These are phyloP conservation scores for Tamandua tetradactyla DNA, from an alignment of 2,797 vertebrate species.

Conservation along the genomic window DNA sequence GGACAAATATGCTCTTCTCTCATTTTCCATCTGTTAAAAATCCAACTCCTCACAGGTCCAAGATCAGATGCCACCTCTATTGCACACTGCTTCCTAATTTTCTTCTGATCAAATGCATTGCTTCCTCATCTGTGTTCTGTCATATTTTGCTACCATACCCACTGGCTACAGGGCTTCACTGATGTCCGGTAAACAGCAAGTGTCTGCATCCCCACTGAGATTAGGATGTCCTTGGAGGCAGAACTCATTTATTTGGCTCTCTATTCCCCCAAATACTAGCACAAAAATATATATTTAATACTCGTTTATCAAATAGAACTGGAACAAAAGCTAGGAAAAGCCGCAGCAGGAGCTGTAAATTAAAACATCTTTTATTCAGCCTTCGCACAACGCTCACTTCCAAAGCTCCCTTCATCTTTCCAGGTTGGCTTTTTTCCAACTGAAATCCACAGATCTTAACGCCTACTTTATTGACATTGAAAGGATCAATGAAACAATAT, in stretches of 20 bases:
- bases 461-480: neutral
- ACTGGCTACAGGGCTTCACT: neutral
- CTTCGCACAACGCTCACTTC: conserved; percentile 2
- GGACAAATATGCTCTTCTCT: neutral
- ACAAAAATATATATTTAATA: neutral
- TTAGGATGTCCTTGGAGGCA: neutral
- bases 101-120: neutral
- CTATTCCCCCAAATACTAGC: neutral
- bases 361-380: conserved; percentile 9
- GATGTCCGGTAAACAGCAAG: neutral
- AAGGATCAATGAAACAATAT: conserved; percentile 40
- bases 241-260: conserved; percentile 2
- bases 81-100: neutral
- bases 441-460: neutral
- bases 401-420: neutral
- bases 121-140: neutral
- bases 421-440: neutral
- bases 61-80: neutral
- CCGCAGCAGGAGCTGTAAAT: neutral
- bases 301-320: conserved; percentile 3
- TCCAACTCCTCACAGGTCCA: neutral
- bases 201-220: neutral
- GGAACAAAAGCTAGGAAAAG: conserved; percentile 15
- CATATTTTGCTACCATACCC: neutral
- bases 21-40: neutral